Base-by-base conservation (phyloP, 1,140 invertebrate species). In the Dendroctonus valens region DNA sequence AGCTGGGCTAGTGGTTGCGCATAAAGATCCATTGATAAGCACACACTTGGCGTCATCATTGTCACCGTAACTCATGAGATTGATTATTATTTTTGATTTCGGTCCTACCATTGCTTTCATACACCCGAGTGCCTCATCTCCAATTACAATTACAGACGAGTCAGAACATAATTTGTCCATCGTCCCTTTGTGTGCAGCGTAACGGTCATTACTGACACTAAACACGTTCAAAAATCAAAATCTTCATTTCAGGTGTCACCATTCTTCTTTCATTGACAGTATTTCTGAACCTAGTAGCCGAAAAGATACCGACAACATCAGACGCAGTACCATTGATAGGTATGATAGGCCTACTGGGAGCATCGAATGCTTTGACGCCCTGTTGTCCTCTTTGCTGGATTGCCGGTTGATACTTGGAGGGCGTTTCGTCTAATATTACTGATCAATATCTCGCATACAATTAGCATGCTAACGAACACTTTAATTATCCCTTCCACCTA, bases 241-340 rank as follows among this genome's bases (percentile, higher is more conserved):
- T 74, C 72, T 76, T 76, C 66, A 72, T 82, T 80, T 79, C 89
- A 97, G 94, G 95, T 84, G 95, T 98, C 80, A 98, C 95, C 80
- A 98, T 99, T 81, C 88, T 99, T 79, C 91, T 99, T 81, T 98
- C 96, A 81, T 88, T 99, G 86, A 98, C 96, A 83, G 96, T 98
- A 79, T 99, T 98, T 89, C 87, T 93, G 81, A 93, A 93, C 84
- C 87, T 96, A 83, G 92, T 96, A 73, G 91, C 92, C 73, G 92
- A 95, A 87, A 93, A 90, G 77, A 90, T 95, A 86, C 93, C 93
- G 75, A 90, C 91, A 71, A 93, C 91, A 66, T 94, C 92, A 77
- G 92, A 95, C 80, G 91, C 91, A 76, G 90, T 94, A 75, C 85
- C 85, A 74, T 81, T 86, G 75, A 86, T 86, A 85, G 85, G 69